phyloP scores from a whole-genome alignment of 1,140 invertebrate genomes.

The Heliconius melpomene region DNA sequence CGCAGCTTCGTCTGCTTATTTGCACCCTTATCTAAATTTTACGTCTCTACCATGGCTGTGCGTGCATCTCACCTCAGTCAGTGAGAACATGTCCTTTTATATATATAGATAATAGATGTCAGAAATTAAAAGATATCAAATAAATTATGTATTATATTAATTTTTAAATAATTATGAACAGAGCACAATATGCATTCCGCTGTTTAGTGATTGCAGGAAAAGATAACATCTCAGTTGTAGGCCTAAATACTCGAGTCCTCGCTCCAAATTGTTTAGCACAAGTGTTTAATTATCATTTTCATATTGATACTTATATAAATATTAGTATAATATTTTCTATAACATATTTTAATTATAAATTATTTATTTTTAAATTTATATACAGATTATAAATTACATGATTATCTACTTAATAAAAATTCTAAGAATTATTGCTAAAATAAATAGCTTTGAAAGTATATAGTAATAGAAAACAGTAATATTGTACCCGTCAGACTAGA shows the following conservation, averaged over 20 bases:
- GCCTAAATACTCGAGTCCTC: slow-evolving; percentile 21
- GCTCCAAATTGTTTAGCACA: slow-evolving; percentile 13
- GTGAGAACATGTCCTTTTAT: too few relatives aligned
- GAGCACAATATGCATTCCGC: background rate
- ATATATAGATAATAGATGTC: background rate
- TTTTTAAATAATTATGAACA: background rate
- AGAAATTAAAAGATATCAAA: background rate
- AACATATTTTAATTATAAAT: background rate
- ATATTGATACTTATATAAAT: background rate
- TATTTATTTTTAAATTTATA: too few relatives aligned
- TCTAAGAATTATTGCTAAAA: too few relatives aligned
- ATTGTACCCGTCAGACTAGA: too few relatives aligned
- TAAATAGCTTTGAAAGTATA: background rate
- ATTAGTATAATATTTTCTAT: background rate
- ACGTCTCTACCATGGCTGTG: too few relatives aligned
- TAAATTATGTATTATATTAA: background rate
- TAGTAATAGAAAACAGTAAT: too few relatives aligned
- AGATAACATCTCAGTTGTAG: slow-evolving; percentile 21
- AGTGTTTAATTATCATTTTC: background rate
- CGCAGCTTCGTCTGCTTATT: too few relatives aligned
- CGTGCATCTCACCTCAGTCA: too few relatives aligned
- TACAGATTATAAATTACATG: too few relatives aligned
- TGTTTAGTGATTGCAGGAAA: slow-evolving; percentile 23
- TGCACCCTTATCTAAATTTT: too few relatives aligned
- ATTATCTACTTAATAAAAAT: too few relatives aligned